A percentile compares a stretch with the other conserved stretches of the same genome.
Evolutionary conservation across 2,888 invertebrate species (phyloP).

Genomic region (Cephus pygmeus): DNA sequence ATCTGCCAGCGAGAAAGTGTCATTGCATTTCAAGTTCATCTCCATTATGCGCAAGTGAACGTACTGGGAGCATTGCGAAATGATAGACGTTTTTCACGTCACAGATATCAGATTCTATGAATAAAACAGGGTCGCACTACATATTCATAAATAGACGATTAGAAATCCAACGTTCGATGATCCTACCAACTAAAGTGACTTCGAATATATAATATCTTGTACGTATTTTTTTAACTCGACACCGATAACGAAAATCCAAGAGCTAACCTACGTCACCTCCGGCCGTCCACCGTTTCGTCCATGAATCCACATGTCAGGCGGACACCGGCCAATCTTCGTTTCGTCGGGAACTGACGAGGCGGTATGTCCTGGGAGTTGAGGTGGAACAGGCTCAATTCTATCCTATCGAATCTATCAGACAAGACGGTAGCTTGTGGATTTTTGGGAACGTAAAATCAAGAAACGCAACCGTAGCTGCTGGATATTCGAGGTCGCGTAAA

Average conservation of each 20-base stretch:
- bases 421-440: too few relatives aligned
- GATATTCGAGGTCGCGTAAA: too few relatives aligned
- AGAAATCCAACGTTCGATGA: neutral
- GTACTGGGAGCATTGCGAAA: slow-evolving; percentile 15
- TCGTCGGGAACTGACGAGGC: too few relatives aligned
- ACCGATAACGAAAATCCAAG: too few relatives aligned
- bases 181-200: neutral
- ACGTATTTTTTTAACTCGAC: too few relatives aligned
- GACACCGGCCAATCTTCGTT: too few relatives aligned
- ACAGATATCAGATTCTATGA: slow-evolving; percentile 22
- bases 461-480: too few relatives aligned
- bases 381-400: too few relatives aligned
- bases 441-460: too few relatives aligned
- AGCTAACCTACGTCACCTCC: neutral
- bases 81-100: slow-evolving; percentile 25
- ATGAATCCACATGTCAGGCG: neutral
- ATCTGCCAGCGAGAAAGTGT: neutral
- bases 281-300: neutral
- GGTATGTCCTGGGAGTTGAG: too few relatives aligned
- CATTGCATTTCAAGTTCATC: neutral
- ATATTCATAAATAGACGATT: slow-evolving; percentile 33
- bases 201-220: too few relatives aligned
- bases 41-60: neutral
- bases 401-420: too few relatives aligned
- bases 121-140: slow-evolving; percentile 23